Evolutionary conservation across 2,797 vertebrate genomes (phyloP), one percentile per base, ranked within the genome.

Genomic region (Sebastes kiyomatsui): DNA sequence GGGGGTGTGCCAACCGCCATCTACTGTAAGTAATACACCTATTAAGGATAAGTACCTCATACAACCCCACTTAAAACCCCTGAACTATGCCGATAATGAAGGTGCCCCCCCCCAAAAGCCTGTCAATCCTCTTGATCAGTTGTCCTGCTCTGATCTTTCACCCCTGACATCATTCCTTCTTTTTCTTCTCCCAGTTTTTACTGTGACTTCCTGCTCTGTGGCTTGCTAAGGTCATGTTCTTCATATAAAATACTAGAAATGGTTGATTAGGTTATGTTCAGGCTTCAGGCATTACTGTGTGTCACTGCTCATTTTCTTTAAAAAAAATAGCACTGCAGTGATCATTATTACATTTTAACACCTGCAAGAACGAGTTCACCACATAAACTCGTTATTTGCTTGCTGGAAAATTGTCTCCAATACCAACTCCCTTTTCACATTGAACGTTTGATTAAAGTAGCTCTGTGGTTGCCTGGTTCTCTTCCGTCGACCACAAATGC

Each of bases 391-490:
- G 4, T 61, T 49, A 55, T 70, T 22, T 46, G 18, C n/a, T 13
- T 8, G 5, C 5, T n/a, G 23, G 1, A 55, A 38, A 61, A 42
- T 7, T 38, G 23, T 33, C 28, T 35, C 20, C 7, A 28, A 22
- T 4, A 66, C 18, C 13, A 54, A 8, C 28, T 64, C 30, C 27
- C 25, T 32, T 69, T 38, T 77, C 61, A 70, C 9, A 4, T 4
- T 67, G 72, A 56, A 75, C 74, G 20, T 25, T 28, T 60, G 56
- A 68, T 72, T 75, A 55, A 22, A 16, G 22, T 52, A 38, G 82
- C 59, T 42, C 25, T 67, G 20, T n/a, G 22, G 70, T 46, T n/a
- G 64, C 75, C 56, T 30, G 62, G 25, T 69, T 20, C 76, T 72
- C 54, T 25, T 22, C 32, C 16, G 14, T 67, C 64, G 60, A 25